phyloP scores from a whole-genome alignment of 2,888 invertebrate species.

The Thereva unica region DNA sequence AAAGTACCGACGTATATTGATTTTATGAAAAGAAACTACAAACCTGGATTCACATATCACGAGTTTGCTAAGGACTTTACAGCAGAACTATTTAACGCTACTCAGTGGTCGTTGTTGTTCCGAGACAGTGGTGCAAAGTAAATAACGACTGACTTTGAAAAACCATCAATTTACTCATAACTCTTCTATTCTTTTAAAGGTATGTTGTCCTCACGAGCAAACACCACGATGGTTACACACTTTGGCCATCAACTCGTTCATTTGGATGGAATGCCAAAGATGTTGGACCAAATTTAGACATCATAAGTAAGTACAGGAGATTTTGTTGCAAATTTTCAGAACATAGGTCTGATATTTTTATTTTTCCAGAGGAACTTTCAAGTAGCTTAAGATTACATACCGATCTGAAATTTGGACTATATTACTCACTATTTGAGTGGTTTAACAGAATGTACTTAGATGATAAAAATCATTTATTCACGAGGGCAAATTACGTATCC shows the following conservation, averaged over 20 bases:
- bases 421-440: conserved; percentile 88
- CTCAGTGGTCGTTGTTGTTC: conserved; percentile 83
- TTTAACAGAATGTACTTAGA: conserved; percentile 78
- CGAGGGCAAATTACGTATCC: conserved; percentile 68
- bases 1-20: conserved; percentile 55
- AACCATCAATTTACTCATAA: background rate
- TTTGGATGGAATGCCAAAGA: conserved; percentile 86
- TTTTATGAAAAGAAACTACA: conserved; percentile 83
- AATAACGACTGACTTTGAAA: conserved; percentile 43
- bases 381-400: conserved; percentile 66
- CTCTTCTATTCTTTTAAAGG: conserved; percentile 54
- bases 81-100: conserved; percentile 85
- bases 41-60: conserved; percentile 85
- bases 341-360: background rate
- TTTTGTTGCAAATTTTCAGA: too few relatives aligned
- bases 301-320: conserved; percentile 63
- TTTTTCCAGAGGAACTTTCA: conserved; percentile 64
- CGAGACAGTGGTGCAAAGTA: conserved; percentile 84
- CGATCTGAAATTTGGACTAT: conserved; percentile 76
- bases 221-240: conserved; percentile 84
- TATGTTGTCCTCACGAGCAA: conserved; percentile 85
- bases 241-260: conserved; percentile 79
- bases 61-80: conserved; percentile 89
- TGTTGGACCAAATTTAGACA: conserved; percentile 75
- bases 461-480: conserved; percentile 69